These are phyloP conservation scores for Malacosoma neustria DNA, from an alignment of 2,888 invertebrate genomes.

Conservation along the genomic window DNA sequence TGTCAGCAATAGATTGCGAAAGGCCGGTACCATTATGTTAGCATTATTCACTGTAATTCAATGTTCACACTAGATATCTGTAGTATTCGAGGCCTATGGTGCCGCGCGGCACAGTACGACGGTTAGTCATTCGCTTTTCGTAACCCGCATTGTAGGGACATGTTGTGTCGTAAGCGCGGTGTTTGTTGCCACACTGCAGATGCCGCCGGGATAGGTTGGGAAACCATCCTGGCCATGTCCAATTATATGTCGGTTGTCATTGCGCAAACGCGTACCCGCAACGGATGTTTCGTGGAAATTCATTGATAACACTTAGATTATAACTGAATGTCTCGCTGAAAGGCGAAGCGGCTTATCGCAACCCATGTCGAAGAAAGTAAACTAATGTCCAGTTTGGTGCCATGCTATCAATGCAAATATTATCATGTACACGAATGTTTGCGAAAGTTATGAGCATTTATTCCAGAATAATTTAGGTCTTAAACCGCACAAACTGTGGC, in stretches of 20 bases:
- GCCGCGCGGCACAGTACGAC: constrained; percentile 24
- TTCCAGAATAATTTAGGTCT: constrained; percentile 52
- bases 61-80: constrained; percentile 28
- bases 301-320: constrained; percentile 38
- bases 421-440: background rate
- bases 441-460: constrained; percentile 5
- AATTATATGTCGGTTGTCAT: constrained; percentile 58
- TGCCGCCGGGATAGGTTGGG: constrained; percentile 70
- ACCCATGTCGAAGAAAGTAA: background rate
- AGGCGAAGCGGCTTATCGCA: background rate
- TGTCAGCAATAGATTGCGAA: constrained; percentile 46
- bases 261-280: constrained; percentile 38
- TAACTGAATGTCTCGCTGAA: constrained; percentile 1
- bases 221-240: constrained; percentile 68
- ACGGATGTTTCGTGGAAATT: constrained; percentile 45
- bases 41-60: constrained; percentile 31
- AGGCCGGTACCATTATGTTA: constrained; percentile 37
- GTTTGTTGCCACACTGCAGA: constrained; percentile 59
- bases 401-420: constrained; percentile 7
- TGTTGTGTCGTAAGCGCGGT: constrained; percentile 58
- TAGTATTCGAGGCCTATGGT: constrained; percentile 39
- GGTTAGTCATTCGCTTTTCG: constrained; percentile 70
- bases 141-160: constrained; percentile 70
- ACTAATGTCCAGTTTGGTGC: background rate
- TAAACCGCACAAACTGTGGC: constrained; percentile 55